phyloP scores from a whole-genome alignment of 2,888 invertebrate genomes.

The Emmelina monodactyla region DNA sequence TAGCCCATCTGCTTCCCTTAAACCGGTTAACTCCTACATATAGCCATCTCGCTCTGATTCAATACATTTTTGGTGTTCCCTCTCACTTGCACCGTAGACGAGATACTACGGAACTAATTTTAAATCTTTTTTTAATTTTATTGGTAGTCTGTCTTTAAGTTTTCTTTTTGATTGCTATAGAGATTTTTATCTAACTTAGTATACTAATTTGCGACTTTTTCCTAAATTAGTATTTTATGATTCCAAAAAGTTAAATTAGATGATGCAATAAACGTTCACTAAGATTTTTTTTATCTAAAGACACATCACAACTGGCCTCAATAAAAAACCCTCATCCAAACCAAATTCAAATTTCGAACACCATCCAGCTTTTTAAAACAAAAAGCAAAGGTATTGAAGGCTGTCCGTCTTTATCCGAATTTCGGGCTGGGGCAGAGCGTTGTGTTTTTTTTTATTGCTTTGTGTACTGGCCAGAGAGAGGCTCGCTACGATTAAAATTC shows the following conservation, averaged over 20 bases:
- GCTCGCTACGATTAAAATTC: constrained; percentile 64
- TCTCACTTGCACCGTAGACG: constrained; percentile 37
- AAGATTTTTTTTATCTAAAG: no score
- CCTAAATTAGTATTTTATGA: no score
- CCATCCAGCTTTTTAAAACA: constrained; percentile 4
- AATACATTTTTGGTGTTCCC: constrained; percentile 5
- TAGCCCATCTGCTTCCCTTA: constrained; percentile 55
- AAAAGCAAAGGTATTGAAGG: constrained; percentile 28
- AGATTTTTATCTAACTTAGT: no score
- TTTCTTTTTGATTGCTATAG: no score
- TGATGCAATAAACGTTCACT: no score
- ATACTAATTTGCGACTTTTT: no score
- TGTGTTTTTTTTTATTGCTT: constrained; percentile 43
- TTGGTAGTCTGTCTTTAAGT: no score
- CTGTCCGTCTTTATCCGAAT: constrained; percentile 43
- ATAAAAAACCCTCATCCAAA: no score
- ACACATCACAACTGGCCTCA: no score
- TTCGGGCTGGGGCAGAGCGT: constrained; percentile 35
- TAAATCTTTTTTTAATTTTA: constrained; percentile 49
- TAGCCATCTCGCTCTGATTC: constrained; percentile 16
- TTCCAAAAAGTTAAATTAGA: no score
- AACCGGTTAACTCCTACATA: constrained; percentile 56
- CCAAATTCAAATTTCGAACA: no score
- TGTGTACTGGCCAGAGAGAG: constrained; percentile 28
- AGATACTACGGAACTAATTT: constrained; percentile 49